Evolutionary conservation across 2,888 invertebrate genomes (phyloP).

Genomic region (Brenthis hecate): DNA sequence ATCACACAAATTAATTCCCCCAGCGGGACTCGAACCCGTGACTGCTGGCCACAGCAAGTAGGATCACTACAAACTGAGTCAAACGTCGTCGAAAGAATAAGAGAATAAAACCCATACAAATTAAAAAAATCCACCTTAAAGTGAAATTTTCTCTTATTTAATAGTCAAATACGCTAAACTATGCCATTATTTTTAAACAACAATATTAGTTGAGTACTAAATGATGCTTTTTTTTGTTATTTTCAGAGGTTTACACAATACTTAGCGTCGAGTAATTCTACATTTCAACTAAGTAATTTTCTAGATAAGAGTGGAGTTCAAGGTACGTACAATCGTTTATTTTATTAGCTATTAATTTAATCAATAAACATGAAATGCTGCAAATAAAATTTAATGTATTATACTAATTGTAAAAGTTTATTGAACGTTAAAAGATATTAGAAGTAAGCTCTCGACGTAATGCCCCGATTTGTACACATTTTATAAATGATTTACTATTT

Average conservation of each 20-base stretch:
- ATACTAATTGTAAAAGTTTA: not conserved
- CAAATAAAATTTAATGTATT: constrained; percentile 37
- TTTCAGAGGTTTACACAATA: constrained; percentile 99
- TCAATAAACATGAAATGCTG: constrained; percentile 30
- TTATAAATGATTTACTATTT: too few relatives aligned
- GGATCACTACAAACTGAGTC: too few relatives aligned
- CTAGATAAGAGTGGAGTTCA: constrained; percentile 98
- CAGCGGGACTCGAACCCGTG: too few relatives aligned
- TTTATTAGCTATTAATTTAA: constrained; percentile 1
- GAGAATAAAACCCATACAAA: too few relatives aligned
- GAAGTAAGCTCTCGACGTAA: not conserved
- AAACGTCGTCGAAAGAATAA: too few relatives aligned
- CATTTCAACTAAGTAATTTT: constrained; percentile 98
- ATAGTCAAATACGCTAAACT: too few relatives aligned
- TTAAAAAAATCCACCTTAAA: too few relatives aligned
- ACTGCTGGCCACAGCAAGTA: too few relatives aligned
- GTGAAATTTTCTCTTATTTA: too few relatives aligned
- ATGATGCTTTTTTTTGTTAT: constrained; percentile 48
- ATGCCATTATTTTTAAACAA: not conserved
- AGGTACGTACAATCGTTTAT: constrained; percentile 85
- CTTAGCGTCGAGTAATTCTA: constrained; percentile 99
- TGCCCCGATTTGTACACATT: not conserved
- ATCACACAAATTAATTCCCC: too few relatives aligned
- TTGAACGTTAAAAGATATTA: constrained; percentile 1
- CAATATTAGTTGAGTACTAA: not conserved